Evolutionary conservation across 2,888 invertebrate species (phyloP).

Genomic region (Pogonocherus hispidulus): DNA sequence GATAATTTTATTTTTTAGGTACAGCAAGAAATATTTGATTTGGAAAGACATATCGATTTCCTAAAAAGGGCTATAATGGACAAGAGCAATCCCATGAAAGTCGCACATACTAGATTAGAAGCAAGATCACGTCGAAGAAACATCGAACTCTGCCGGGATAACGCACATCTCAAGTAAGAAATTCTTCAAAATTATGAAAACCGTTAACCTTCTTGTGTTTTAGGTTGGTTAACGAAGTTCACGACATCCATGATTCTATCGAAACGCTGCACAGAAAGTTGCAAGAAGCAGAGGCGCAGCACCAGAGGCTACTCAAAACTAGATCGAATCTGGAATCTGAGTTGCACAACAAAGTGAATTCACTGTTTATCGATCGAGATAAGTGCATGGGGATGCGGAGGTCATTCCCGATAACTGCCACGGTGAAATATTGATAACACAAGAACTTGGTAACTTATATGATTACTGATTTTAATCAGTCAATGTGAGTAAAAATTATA

Average conservation of each 20-base stretch:
- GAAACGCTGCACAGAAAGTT: slow-evolving; percentile 85
- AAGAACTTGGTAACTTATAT: too few relatives aligned
- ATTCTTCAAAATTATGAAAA: not conserved
- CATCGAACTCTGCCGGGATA: slow-evolving; percentile 90
- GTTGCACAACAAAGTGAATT: slow-evolving; percentile 87
- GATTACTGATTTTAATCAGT: too few relatives aligned
- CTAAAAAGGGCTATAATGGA: slow-evolving; percentile 92
- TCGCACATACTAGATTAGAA: slow-evolving; percentile 91
- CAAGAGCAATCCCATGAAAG: slow-evolving; percentile 86
- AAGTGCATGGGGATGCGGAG: slow-evolving; percentile 93
- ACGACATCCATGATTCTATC: slow-evolving; percentile 87
- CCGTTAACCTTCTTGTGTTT: slow-evolving; percentile 21
- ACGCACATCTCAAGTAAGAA: slow-evolving; percentile 81
- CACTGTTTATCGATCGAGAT: slow-evolving; percentile 93
- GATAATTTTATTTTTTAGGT: slow-evolving; percentile 75
- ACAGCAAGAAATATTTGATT: slow-evolving; percentile 93
- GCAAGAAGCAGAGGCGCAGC: slow-evolving; percentile 87
- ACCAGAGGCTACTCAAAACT: slow-evolving; percentile 87
- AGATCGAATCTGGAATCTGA: slow-evolving; percentile 89
- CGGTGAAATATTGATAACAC: slow-evolving; percentile 77
- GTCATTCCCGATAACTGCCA: slow-evolving; percentile 89
- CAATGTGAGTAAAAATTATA: not conserved
- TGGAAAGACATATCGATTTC: slow-evolving; percentile 92
- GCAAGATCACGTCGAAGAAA: slow-evolving; percentile 90
- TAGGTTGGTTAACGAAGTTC: slow-evolving; percentile 88